Percentiles rank a stretch among this genome's conserved stretches.
Evolutionary conservation across 2,113 vertebrate species (phyloP).

Genomic region (Acanthochromis polyacanthus): DNA sequence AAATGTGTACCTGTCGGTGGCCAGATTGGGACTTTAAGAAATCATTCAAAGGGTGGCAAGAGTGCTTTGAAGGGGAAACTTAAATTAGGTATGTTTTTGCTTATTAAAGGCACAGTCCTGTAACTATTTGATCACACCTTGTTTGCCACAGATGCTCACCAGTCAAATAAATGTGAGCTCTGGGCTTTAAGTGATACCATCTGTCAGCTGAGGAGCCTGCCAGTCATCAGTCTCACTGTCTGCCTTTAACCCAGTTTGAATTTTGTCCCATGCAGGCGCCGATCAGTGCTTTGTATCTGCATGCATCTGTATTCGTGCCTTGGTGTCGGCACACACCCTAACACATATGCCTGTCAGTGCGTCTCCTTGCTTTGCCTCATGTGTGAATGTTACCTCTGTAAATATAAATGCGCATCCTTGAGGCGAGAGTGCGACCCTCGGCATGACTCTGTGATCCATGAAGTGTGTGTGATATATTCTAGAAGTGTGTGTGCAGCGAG

Average conservation of each 20-base stretch:
- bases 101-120: background rate
- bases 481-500: slow-evolving; percentile 24
- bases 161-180: slow-evolving; percentile 8
- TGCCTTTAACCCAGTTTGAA: background rate
- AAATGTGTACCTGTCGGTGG: too few relatives aligned
- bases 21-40: too few relatives aligned
- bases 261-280: background rate
- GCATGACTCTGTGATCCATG: slow-evolving; percentile 34
- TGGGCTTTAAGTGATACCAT: background rate
- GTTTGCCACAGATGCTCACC: slow-evolving; percentile 12
- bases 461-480: slow-evolving; percentile 34
- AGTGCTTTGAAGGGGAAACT: background rate
- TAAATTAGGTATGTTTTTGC: background rate
- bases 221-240: slow-evolving; percentile 5
- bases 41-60: too few relatives aligned
- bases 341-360: slow-evolving; percentile 3
- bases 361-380: slow-evolving; percentile 3
- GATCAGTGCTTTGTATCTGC: slow-evolving; percentile 8
- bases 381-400: slow-evolving; percentile 21
- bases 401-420: slow-evolving; percentile 5
- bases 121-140: background rate
- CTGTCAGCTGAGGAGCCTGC: slow-evolving; percentile 6
- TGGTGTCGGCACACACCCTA: background rate
- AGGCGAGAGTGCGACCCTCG: background rate
- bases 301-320: background rate